Evolutionary conservation across 2,888 invertebrate species (phyloP), one percentile per base, ranked within the genome.

Genomic region (Chorisops tibialis): DNA sequence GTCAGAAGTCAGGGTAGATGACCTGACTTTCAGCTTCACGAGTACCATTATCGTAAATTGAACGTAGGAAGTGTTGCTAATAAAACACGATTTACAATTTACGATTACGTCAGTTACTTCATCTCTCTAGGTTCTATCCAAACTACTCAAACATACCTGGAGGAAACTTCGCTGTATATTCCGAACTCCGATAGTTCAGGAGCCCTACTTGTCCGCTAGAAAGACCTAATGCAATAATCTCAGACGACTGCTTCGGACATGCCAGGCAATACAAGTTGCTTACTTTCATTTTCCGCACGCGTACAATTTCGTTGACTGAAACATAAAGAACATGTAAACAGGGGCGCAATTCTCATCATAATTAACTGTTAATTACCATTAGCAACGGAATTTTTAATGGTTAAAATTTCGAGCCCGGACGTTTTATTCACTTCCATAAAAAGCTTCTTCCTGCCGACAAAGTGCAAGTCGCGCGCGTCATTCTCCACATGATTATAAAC

Each of bases 201-300:
- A 75, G 45, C 41, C 72, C 73, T 1, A 77, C 71, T 21, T 69
- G 69, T 1, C 78, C 78, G 65, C 72, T 76, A 0, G 74, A 71
- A 35, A 74, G 68, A 4, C 78, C 78, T 6, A 76, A 66, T 0
- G 76, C 78, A 63, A 77, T 72, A 50, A 75, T 74, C 47, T 75
- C 74, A 30, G 64, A n/a, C 0, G 70, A 66, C 39, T 73, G 71
- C 54, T 76, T 76, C 7, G 74, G 74, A 59, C 76, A 75, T 24
- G 72, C 72, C 18, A 75, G 71, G 59, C 75, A 76, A 51, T 71
- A 73, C 0, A 73, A 70, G 68, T 74, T 75, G 7, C 75, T 74
- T 2, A 75, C 71, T 41, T 70, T 71, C 12, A 77, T 66, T 64
- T 75, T 76, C 4, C 74, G 73, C 12, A 77, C 69, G 22, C 74